Evolutionary conservation across 2,113 vertebrate species (phyloP), one percentile per base, ranked within the genome.

Genomic region (Podarcis raffonei): DNA sequence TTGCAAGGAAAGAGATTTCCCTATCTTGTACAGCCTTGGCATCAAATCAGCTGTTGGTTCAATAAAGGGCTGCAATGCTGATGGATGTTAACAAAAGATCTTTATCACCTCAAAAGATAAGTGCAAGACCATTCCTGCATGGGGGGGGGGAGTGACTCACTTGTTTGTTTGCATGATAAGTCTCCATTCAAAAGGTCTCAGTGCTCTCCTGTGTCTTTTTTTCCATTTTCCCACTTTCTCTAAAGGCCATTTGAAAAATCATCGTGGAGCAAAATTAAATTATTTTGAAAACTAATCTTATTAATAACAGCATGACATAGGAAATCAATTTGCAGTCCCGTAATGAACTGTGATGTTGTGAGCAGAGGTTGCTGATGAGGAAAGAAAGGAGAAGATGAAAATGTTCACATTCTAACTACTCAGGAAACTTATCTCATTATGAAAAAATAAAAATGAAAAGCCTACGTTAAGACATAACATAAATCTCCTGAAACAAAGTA

Each of bases 251-350:
- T 71, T 35, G 37, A 62, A 66, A 65, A 80, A 53, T 16, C 84
- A 88, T 77, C 57, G 11, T 42, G 48, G 81, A 88, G 37, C 59
- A 93, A 81, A 95, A 91, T 91, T 95, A 89, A 89, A 6, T 93
- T 94, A 90, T 92, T 88, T 89, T 83, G 2, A 62, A 0, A 71
- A 95, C 92, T 89, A 94, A 74, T 89, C 65, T 32, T 72, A 92
- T 90, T 93, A 92, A 94, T 85, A 95, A 92, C 32, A 96, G 83
- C 92, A 92, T 92, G 20, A 91, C 69, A 89, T 9, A 7, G 85
- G 37, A 96, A 96, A 93, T 80, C 81, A 95, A 87, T 95, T 94
- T 94, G 74, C 18, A n/a, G 91, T 85, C n/a, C 8, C 85, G 77
- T 90, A 90, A 88, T 82, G 80, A 93, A 94, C 16, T 92, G 37